phyloP scores from a whole-genome alignment of 2,888 invertebrate genomes.

The Xestobium rufovillosum region DNA sequence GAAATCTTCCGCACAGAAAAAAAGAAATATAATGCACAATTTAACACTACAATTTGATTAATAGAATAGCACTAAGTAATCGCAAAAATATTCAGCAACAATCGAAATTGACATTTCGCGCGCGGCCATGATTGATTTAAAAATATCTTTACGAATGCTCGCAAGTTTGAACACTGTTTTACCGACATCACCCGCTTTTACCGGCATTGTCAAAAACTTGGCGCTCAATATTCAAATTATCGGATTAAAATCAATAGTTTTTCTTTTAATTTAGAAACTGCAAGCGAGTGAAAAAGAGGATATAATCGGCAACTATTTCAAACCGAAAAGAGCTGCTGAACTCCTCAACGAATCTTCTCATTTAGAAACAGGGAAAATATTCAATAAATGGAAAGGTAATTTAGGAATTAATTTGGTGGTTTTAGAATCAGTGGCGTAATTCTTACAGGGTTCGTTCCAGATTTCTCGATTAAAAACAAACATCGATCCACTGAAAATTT shows the following conservation, averaged over 20 bases:
- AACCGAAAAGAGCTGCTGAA: slow-evolving; percentile 56
- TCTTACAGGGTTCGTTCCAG: slow-evolving; percentile 31
- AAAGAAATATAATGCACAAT: too few species aligned
- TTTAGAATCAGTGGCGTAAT: slow-evolving; percentile 9
- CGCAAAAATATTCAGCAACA: too few species aligned
- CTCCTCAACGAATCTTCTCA: slow-evolving; percentile 50
- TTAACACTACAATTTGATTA: too few species aligned
- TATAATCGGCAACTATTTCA: slow-evolving; percentile 66
- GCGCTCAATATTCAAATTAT: too few species aligned
- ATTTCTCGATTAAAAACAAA: slow-evolving; percentile 34
- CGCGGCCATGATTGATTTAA: too few species aligned
- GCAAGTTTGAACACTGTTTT: too few species aligned
- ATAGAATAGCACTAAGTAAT: too few species aligned
- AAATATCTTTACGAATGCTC: too few species aligned
- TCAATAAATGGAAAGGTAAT: slow-evolving; percentile 49
- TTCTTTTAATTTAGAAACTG: slow-evolving; percentile 1
- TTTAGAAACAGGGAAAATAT: slow-evolving; percentile 47
- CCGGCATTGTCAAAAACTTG: too few species aligned
- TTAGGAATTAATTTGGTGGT: slow-evolving; percentile 7
- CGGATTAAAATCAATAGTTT: neutral
- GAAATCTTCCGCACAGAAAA: too few species aligned
- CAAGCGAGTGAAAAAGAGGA: slow-evolving; percentile 44
- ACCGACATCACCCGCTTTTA: too few species aligned
- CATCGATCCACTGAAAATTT: slow-evolving; percentile 30
- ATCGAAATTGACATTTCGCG: too few species aligned